A percentile compares a stretch with the other conserved stretches of the same genome.
Evolutionary conservation across 2,888 invertebrate species (phyloP).

Genomic region (Cheilosia variabilis): DNA sequence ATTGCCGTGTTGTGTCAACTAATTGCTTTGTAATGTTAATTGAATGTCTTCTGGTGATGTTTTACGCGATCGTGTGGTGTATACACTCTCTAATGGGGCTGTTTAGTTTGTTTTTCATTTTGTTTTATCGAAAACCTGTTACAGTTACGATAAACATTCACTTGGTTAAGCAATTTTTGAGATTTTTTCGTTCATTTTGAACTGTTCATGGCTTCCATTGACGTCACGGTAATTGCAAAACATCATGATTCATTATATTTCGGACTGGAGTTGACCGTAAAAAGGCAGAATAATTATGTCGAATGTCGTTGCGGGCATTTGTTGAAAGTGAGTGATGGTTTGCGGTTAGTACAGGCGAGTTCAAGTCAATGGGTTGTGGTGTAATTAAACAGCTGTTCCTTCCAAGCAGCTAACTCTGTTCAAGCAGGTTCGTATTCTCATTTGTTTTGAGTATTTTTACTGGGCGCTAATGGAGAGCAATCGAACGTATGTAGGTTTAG

Average conservation of each 20-base stretch:
- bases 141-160: conserved; percentile 40
- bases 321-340: conserved; percentile 15
- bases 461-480: too few relatives aligned
- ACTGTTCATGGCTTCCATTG: conserved; percentile 77
- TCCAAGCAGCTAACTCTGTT: neutral
- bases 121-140: conserved; percentile 38
- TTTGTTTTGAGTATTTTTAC: too few relatives aligned
- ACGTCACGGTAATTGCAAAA: conserved; percentile 73
- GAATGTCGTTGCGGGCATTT: conserved; percentile 13
- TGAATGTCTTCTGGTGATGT: conserved; percentile 53
- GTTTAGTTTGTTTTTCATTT: neutral
- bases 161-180: conserved; percentile 22
- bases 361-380: neutral
- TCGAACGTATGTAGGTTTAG: too few relatives aligned
- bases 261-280: conserved; percentile 37
- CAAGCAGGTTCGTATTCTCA: too few relatives aligned
- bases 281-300: conserved; percentile 32
- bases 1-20: conserved; percentile 42
- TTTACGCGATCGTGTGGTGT: conserved; percentile 26
- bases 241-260: conserved; percentile 36
- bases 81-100: conserved; percentile 22
- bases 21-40: conserved; percentile 63
- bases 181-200: conserved; percentile 17
- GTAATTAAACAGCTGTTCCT: neutral
- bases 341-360: neutral